These are phyloP conservation scores for Osmerus mordax DNA, from an alignment of 2,113 vertebrate genomes.

Conservation along the genomic window DNA sequence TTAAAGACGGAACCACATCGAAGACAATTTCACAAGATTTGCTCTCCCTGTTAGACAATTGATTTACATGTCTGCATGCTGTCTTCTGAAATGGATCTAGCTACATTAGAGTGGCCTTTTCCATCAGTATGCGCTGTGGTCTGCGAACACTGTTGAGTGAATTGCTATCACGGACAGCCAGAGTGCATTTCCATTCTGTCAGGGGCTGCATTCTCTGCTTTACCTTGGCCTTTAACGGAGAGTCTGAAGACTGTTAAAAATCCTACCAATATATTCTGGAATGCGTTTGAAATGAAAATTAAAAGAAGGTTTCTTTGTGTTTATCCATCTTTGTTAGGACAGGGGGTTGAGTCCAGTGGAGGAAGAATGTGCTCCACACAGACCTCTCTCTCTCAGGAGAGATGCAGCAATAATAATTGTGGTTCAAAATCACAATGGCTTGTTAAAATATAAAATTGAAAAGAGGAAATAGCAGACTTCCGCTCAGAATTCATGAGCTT, in stretches of 20 bases:
- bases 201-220: constrained; percentile 13
- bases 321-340: constrained; percentile 3
- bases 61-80: too few relatives aligned
- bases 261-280: constrained; percentile 59
- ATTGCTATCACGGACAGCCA: constrained; percentile 18
- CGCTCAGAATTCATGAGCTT: constrained; percentile 6
- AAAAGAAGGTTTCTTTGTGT: constrained; percentile 19
- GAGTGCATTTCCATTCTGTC: not conserved
- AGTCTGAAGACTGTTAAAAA: constrained; percentile 34
- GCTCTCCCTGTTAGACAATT: too few relatives aligned
- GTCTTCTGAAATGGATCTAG: too few relatives aligned
- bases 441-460: not conserved
- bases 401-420: too few relatives aligned
- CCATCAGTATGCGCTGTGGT: too few relatives aligned
- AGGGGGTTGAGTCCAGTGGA: constrained; percentile 4
- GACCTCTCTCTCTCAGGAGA: not conserved
- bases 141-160: not conserved
- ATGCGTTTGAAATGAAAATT: constrained; percentile 38
- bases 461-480: not conserved
- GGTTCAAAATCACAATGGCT: not conserved
- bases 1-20: too few relatives aligned
- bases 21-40: too few relatives aligned
- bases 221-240: constrained; percentile 29
- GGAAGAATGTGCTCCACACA: constrained; percentile 1
- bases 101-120: too few relatives aligned